These are phyloP conservation scores for Myxocyprinus asiaticus DNA, from an alignment of 2,113 vertebrate species.

Conservation along the genomic window DNA sequence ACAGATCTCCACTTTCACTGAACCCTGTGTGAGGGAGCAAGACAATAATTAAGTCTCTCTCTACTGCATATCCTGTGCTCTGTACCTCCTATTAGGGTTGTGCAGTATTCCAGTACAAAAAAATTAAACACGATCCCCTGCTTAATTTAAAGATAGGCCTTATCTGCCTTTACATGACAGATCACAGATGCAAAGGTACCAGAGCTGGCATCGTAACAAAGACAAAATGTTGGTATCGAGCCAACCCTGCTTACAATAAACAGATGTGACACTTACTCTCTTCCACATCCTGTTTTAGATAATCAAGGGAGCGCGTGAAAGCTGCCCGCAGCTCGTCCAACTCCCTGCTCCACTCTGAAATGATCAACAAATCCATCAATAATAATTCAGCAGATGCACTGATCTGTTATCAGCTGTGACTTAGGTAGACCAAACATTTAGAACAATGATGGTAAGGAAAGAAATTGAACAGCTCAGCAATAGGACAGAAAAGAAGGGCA, in stretches of 20 bases:
- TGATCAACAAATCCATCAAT: background rate
- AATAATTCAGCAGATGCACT: slow-evolving; percentile 4
- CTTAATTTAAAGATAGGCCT: no score
- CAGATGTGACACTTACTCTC: slow-evolving; percentile 81
- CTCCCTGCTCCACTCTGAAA: slow-evolving; percentile 90
- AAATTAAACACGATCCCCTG: no score
- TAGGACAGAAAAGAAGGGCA: background rate
- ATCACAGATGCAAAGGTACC: no score
- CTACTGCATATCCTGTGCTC: background rate
- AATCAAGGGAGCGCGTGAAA: slow-evolving; percentile 86
- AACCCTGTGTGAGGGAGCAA: slow-evolving; percentile 76
- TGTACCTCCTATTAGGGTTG: no score
- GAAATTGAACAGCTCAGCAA: background rate
- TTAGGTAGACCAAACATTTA: no score
- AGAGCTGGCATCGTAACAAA: no score
- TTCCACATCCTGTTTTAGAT: slow-evolving; percentile 94
- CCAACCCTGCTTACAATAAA: background rate
- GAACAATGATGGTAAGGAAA: no score
- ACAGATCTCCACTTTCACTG: slow-evolving; percentile 91
- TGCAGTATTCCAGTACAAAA: no score
- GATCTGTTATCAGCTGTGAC: background rate
- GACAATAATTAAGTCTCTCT: background rate
- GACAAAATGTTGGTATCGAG: no score
- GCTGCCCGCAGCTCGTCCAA: slow-evolving; percentile 88
- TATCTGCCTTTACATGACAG: no score